Conservation (phyloP, 2,888 invertebrate species). For the Geotrupes spiniger region DNA sequence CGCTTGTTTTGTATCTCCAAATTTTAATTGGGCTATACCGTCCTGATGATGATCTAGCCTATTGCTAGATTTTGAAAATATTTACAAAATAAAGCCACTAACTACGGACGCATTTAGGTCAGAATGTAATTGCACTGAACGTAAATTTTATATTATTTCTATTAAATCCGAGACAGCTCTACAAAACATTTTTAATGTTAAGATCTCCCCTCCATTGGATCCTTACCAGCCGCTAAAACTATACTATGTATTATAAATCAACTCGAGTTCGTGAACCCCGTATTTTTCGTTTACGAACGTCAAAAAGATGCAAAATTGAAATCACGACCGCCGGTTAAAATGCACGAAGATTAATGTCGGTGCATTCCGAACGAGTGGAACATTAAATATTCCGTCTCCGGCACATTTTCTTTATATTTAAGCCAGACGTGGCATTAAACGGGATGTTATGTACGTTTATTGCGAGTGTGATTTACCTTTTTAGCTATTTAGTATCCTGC, state of each 20-base stretch:
- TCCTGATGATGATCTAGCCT: too few relatives aligned
- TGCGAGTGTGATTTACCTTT: conserved; percentile 16
- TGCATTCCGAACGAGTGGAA: conserved; percentile 28
- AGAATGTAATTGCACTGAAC: too few relatives aligned
- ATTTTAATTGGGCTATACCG: too few relatives aligned
- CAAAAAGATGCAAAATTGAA: conserved; percentile 22
- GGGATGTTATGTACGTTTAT: conserved; percentile 26
- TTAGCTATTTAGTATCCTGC: conserved; percentile 1
- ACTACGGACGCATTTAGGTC: too few relatives aligned
- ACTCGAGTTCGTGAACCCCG: too few relatives aligned
- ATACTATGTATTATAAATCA: neutral
- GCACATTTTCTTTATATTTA: conserved; percentile 24
- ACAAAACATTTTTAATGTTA: conserved; percentile 1
- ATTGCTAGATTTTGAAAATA: too few relatives aligned
- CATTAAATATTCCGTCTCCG: conserved; percentile 24
- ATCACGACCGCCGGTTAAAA: conserved; percentile 12
- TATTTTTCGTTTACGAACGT: conserved; percentile 14
- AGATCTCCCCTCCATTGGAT: neutral
- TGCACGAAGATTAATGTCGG: conserved; percentile 29
- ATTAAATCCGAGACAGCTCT: too few relatives aligned
- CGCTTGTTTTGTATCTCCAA: too few relatives aligned
- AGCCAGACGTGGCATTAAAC: conserved; percentile 21
- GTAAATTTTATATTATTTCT: too few relatives aligned
- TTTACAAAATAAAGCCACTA: too few relatives aligned
- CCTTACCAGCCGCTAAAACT: neutral